Percentiles rank a stretch among this genome's conserved stretches.
Conservation (phyloP, 2,888 invertebrate genomes). For the Pasiphila rectangulata region DNA sequence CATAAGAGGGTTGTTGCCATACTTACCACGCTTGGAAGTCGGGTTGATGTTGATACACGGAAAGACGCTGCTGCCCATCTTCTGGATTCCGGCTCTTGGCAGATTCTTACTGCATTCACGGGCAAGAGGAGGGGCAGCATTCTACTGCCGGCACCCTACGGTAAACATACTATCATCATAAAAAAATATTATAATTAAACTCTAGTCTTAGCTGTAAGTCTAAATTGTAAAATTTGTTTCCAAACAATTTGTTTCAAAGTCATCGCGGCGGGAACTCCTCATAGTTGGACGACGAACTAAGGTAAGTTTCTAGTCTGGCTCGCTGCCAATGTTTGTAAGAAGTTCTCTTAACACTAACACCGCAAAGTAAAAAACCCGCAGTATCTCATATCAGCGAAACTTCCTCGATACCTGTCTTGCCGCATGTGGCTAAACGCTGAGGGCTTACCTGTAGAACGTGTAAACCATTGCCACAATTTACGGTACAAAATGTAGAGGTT, state of each 20-base stretch:
- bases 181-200: too few relatives aligned
- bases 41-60: too few relatives aligned
- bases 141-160: too few relatives aligned
- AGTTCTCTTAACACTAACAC: slow-evolving; percentile 40
- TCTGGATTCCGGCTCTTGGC: too few relatives aligned
- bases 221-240: slow-evolving; percentile 23
- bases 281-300: slow-evolving; percentile 50
- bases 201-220: too few relatives aligned
- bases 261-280: slow-evolving; percentile 51
- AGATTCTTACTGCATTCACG: too few relatives aligned
- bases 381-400: slow-evolving; percentile 1
- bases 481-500: too few relatives aligned
- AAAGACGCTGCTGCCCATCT: too few relatives aligned
- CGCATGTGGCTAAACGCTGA: neutral
- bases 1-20: too few relatives aligned
- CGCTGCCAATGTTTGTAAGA: slow-evolving; percentile 61
- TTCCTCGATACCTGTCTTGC: neutral
- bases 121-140: too few relatives aligned
- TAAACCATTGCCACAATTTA: neutral
- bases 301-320: slow-evolving; percentile 58
- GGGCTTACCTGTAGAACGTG: neutral
- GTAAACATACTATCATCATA: too few relatives aligned
- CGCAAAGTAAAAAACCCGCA: neutral
- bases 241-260: slow-evolving; percentile 38
- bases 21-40: too few relatives aligned